Base-by-base conservation (phyloP, 2,113 vertebrate genomes). In the Poecile atricapillus region DNA sequence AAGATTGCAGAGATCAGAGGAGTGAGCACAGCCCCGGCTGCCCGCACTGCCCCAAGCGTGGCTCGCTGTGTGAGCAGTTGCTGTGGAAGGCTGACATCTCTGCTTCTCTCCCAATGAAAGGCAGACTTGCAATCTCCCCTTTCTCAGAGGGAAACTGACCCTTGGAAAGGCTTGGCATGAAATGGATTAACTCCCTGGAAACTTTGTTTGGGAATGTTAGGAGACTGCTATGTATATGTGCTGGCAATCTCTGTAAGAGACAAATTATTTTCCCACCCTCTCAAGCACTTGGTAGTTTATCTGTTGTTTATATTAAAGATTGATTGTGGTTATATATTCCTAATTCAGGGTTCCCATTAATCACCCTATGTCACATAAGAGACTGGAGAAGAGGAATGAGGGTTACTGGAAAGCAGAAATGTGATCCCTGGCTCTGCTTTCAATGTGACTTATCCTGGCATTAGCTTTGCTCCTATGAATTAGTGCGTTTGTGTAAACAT, bases 191-290 rank as follows among this genome's bases (percentile, higher is more conserved):
- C 76, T 97, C 89, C 93, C 89, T 94, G 93, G 95, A 97, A 96
- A 93, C 91, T 93, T 88, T 94, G 85, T 93, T 96, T 95, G 91
- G 76, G 81, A 94, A 78, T 6, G 68, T 90, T 95, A 83, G 83
- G 80, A 87, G 93, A 28, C 79, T 87, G 89, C 83, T 96, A 59
- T 90, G 89, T 87, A 33, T 93, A 63, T 70, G 44, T 2, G 19
- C 94, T 95, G 83, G 86, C 86, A 81, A 52, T 70, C 87, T 86
- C 73, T 25, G 3, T 75, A 92, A 89, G 83, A 96, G 89, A 94
- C 91, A 94, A 94, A 96, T 96, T 94, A 95, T 97, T 97, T 96
- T 96, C 96, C 95, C 96, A 96, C 91, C 91, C 94, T 95, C 91
- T 96, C 93, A 89, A 95, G 93, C 87, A 89, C 91, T 95, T 95